phyloP scores from a whole-genome alignment of 2,888 invertebrate species.

The Hydropsyche betteni region DNA sequence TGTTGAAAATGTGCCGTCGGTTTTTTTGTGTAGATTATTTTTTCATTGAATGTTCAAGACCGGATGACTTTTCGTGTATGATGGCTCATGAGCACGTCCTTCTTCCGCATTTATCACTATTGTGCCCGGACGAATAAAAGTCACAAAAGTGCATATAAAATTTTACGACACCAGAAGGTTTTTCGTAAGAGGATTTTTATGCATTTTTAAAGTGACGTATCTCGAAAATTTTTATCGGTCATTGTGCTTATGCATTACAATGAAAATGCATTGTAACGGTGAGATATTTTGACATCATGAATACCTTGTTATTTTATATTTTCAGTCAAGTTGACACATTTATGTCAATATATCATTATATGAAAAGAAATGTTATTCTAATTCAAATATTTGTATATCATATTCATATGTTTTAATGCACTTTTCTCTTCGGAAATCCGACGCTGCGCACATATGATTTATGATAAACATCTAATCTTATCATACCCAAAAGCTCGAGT shows the following conservation, averaged over 20 bases:
- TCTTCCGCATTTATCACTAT: slow-evolving; percentile 1
- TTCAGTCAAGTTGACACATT: too few species aligned
- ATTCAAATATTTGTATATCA: not conserved
- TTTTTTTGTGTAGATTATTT: not conserved
- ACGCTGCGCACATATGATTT: slow-evolving; percentile 24
- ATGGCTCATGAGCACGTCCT: slow-evolving; percentile 1
- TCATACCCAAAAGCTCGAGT: slow-evolving; percentile 14
- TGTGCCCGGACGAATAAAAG: slow-evolving; percentile 8
- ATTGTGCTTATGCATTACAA: not conserved
- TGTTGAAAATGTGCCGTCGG: slow-evolving; percentile 6
- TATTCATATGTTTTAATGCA: not conserved
- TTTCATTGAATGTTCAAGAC: slow-evolving; percentile 6
- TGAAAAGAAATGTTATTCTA: not conserved
- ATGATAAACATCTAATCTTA: slow-evolving; percentile 38
- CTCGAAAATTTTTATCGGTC: slow-evolving; percentile 6
- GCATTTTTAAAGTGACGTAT: slow-evolving; percentile 8
- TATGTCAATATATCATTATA: not conserved
- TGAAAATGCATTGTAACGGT: too few species aligned
- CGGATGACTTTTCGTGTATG: not conserved
- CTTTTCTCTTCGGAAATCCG: not conserved
- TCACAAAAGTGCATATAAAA: slow-evolving; percentile 26
- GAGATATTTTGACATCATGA: too few species aligned
- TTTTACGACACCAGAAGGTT: slow-evolving; percentile 12
- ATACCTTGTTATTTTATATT: too few species aligned
- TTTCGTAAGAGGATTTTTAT: not conserved